Percentiles rank a stretch among this genome's conserved stretches.
Evolutionary conservation across 1,140 invertebrate genomes (phyloP).

Genomic region (Leptinotarsa lineolata): DNA sequence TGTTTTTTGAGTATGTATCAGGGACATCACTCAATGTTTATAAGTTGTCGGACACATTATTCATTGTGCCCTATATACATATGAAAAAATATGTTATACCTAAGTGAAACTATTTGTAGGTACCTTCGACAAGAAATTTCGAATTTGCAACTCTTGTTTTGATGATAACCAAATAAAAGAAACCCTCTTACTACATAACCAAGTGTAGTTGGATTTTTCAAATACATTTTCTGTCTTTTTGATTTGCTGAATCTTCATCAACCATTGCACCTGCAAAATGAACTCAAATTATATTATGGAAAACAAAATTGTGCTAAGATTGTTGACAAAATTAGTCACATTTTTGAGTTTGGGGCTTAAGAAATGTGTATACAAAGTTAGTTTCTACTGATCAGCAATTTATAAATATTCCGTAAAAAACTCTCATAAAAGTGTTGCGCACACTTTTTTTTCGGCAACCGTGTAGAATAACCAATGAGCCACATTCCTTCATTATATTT

Average conservation of each 20-base stretch:
- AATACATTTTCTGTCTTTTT: conserved; percentile 42
- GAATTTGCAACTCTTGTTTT: conserved; percentile 45
- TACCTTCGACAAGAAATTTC: conserved; percentile 43
- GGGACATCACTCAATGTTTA: neutral
- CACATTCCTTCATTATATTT: too few species aligned
- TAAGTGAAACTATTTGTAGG: neutral
- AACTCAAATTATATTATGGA: neutral
- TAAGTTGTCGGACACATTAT: neutral
- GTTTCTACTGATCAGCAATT: too few species aligned
- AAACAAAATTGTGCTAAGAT: neutral
- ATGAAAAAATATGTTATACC: neutral
- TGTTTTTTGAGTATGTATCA: neutral
- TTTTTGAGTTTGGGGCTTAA: too few species aligned
- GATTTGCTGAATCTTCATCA: conserved; percentile 48
- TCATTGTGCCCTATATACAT: neutral
- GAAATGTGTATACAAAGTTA: too few species aligned
- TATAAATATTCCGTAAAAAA: too few species aligned
- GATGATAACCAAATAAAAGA: conserved; percentile 42
- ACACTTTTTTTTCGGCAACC: too few species aligned
- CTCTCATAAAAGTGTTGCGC: too few species aligned
- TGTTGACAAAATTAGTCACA: too few species aligned
- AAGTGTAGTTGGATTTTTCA: conserved; percentile 45
- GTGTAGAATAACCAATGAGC: too few species aligned
- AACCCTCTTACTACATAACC: conserved; percentile 45
- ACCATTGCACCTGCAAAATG: conserved; percentile 43